Percentiles rank a stretch among this genome's conserved stretches.
phyloP scores from a whole-genome alignment of 2,888 invertebrate species.

The Hyppa rectilinea region DNA sequence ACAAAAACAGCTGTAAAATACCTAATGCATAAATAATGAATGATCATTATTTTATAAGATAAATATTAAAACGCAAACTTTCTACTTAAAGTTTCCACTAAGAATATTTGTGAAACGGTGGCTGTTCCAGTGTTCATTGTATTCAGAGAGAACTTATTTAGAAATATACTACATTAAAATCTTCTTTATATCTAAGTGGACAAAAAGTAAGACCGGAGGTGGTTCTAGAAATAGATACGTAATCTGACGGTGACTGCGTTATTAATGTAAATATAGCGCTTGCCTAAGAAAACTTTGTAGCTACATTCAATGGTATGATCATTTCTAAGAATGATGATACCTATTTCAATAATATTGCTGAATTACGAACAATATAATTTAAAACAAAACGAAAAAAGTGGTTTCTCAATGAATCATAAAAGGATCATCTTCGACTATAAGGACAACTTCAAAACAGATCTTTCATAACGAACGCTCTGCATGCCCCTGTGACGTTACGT shows the following conservation, averaged over 20 bases:
- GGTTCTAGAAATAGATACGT: neutral
- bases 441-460: neutral
- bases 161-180: conserved; percentile 1
- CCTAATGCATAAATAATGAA: conserved; percentile 12
- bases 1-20: conserved; percentile 2
- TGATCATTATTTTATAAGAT: conserved; percentile 17
- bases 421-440: neutral
- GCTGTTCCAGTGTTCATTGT: conserved; percentile 20
- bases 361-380: neutral
- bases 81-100: neutral
- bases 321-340: too few species aligned
- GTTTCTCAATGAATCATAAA: neutral
- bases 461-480: neutral
- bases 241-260: neutral
- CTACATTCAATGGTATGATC: neutral
- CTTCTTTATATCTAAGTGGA: neutral
- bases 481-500: neutral
- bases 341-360: neutral
- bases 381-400: neutral
- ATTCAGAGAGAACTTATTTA: conserved; percentile 3
- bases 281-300: neutral
- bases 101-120: conserved; percentile 13
- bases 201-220: neutral
- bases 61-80: neutral
- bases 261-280: neutral